A percentile compares a stretch with the other conserved stretches of the same genome.
Evolutionary conservation across 1,140 invertebrate species (phyloP).

Genomic region (Polyergus mexicanus): DNA sequence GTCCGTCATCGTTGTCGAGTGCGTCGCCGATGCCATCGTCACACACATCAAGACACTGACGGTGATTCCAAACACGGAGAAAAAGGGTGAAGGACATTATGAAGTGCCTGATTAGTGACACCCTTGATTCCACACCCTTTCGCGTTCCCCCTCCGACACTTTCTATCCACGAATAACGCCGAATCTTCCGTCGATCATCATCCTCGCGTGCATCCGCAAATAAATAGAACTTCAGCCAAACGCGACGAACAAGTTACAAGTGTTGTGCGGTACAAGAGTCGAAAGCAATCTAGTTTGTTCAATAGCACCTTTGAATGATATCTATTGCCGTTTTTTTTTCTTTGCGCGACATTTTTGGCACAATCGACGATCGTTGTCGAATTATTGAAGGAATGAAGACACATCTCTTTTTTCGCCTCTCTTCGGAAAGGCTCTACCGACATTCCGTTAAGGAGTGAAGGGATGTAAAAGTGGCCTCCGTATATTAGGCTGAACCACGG

Average conservation of each 20-base stretch:
- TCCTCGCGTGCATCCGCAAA: conserved; percentile 14
- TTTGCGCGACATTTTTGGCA: conserved; percentile 8
- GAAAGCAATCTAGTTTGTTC: conserved; percentile 23
- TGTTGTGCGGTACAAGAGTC: conserved; percentile 42
- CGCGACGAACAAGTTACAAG: not conserved
- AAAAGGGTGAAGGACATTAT: conserved; percentile 80
- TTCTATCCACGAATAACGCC: conserved; percentile 53
- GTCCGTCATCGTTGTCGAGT: conserved; percentile 66
- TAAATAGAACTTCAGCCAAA: not conserved
- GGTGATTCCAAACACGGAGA: conserved; percentile 28
- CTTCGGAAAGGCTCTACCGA: conserved; percentile 33
- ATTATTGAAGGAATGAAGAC: conserved; percentile 36
- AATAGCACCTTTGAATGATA: conserved; percentile 30
- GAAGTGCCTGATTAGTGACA: conserved; percentile 86
- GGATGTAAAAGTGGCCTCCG: conserved; percentile 50
- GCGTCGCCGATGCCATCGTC: conserved; percentile 61
- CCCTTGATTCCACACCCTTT: conserved; percentile 77
- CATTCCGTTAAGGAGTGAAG: conserved; percentile 33
- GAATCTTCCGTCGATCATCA: conserved; percentile 18
- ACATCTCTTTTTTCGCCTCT: conserved; percentile 54
- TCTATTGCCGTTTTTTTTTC: conserved; percentile 16
- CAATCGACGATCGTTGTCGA: conserved; percentile 37
- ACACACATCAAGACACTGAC: conserved; percentile 43
- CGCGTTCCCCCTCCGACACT: conserved; percentile 72
- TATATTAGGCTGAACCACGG: conserved; percentile 60